These are phyloP conservation scores for Eretmochelys imbricata DNA, from an alignment of 2,113 vertebrate species.

Conservation along the genomic window DNA sequence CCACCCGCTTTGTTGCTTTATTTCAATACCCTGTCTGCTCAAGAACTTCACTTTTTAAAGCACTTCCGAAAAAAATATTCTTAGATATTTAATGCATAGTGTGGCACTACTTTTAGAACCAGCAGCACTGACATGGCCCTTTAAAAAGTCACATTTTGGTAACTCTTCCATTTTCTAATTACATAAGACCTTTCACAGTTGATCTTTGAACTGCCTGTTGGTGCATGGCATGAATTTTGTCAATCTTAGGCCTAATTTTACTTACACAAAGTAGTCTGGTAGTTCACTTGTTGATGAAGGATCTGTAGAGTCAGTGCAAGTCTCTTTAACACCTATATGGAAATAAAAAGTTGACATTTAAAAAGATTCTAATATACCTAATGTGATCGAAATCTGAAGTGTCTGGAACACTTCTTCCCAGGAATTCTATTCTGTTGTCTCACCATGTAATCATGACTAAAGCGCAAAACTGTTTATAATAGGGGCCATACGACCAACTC, in stretches of 20 bases:
- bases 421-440: slow-evolving; percentile 39
- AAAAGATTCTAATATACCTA: slow-evolving; percentile 27
- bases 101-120: neutral
- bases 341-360: slow-evolving; percentile 39
- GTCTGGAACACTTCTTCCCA: slow-evolving; percentile 33
- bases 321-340: slow-evolving; percentile 79
- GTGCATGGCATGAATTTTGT: neutral
- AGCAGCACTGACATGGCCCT: slow-evolving; percentile 17
- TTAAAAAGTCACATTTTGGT: slow-evolving; percentile 39
- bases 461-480: slow-evolving; percentile 43
- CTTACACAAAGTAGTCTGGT: slow-evolving; percentile 90
- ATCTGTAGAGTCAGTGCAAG: slow-evolving; percentile 76
- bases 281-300: slow-evolving; percentile 80
- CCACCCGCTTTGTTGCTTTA: neutral
- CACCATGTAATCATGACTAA: slow-evolving; percentile 43
- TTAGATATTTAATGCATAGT: slow-evolving; percentile 17
- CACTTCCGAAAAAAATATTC: neutral
- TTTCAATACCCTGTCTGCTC: neutral
- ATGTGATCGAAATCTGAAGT: slow-evolving; percentile 36
- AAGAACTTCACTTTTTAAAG: neutral
- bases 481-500: slow-evolving; percentile 11
- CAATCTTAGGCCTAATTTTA: slow-evolving; percentile 31
- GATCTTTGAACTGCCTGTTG: neutral
- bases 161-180: slow-evolving; percentile 35
- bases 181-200: neutral